Evolutionary conservation across 2,113 vertebrate species (phyloP).

Genomic region (Uria aalge): DNA sequence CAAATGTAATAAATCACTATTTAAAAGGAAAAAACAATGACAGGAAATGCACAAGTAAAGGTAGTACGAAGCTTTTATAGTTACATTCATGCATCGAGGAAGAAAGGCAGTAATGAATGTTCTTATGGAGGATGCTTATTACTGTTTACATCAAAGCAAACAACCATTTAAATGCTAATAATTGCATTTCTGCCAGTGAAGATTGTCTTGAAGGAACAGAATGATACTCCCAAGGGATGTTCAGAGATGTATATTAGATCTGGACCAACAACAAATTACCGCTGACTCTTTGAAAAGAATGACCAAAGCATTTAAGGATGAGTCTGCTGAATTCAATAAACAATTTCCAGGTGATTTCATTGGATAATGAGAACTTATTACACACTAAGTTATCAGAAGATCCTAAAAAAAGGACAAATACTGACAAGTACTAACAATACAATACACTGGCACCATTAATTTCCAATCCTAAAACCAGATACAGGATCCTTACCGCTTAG

Average conservation of each 20-base stretch:
- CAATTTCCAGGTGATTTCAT: conserved; percentile 51
- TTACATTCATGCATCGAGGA: background rate
- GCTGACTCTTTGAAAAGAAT: conserved; percentile 3
- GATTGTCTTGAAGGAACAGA: background rate
- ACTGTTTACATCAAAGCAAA: background rate
- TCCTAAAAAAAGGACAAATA: background rate
- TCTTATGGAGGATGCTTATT: conserved; percentile 22
- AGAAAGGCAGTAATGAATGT: background rate
- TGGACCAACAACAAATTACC: conserved; percentile 1
- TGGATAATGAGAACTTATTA: conserved; percentile 44
- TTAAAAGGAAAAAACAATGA: background rate
- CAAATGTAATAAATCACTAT: background rate
- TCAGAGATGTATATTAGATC: conserved; percentile 14
- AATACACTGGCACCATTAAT: background rate
- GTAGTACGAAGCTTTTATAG: background rate
- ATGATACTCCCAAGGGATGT: background rate
- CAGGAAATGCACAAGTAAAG: background rate
- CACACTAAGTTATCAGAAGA: background rate
- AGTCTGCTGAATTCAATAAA: conserved; percentile 36
- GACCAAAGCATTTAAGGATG: background rate
- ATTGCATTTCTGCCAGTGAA: background rate
- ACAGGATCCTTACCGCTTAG: background rate
- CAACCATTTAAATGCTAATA: conserved; percentile 53
- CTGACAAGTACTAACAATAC: background rate
- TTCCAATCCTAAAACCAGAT: background rate